Evolutionary conservation across 2,888 invertebrate genomes (phyloP).

Genomic region (Abscondita cerata): DNA sequence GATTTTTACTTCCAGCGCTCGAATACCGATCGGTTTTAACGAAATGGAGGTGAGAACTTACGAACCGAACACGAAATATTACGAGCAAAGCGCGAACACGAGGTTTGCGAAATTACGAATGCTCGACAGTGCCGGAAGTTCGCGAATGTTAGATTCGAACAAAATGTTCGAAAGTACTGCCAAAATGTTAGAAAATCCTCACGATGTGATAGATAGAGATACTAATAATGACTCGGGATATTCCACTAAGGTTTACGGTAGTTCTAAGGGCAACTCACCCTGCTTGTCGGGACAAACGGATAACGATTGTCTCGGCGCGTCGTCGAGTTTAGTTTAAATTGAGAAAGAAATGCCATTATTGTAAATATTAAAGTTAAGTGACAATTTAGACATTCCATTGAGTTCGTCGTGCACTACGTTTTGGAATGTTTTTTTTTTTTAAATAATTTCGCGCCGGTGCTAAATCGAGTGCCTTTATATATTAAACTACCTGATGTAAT

Average conservation of each 20-base stretch:
- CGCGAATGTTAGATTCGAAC: conserved; percentile 49
- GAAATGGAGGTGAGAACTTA: conserved; percentile 37
- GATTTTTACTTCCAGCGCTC: conserved; percentile 28
- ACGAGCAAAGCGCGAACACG: conserved; percentile 46
- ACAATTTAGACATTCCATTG: no score
- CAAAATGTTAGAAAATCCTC: conserved; percentile 50
- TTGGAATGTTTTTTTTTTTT: conserved; percentile 5
- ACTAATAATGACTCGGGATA: conserved; percentile 87
- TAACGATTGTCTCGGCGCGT: conserved; percentile 62
- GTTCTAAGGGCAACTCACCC: conserved; percentile 80
- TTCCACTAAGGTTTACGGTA: conserved; percentile 81
- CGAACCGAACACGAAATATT: conserved; percentile 41
- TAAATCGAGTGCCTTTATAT: conserved; percentile 25
- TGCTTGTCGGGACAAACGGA: conserved; percentile 66
- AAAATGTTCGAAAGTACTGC: conserved; percentile 52
- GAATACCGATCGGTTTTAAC: conserved; percentile 24
- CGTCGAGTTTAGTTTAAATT: conserved; percentile 71
- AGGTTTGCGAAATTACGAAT: conserved; percentile 55
- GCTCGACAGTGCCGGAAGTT: conserved; percentile 47
- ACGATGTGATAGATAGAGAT: conserved; percentile 64
- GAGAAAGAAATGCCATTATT: neutral
- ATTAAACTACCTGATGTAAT: conserved; percentile 4
- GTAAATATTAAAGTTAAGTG: no score
- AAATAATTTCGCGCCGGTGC: conserved; percentile 17
- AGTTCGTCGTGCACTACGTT: no score